phyloP scores from a whole-genome alignment of 2,888 invertebrate genomes.

The Apamea anceps region DNA sequence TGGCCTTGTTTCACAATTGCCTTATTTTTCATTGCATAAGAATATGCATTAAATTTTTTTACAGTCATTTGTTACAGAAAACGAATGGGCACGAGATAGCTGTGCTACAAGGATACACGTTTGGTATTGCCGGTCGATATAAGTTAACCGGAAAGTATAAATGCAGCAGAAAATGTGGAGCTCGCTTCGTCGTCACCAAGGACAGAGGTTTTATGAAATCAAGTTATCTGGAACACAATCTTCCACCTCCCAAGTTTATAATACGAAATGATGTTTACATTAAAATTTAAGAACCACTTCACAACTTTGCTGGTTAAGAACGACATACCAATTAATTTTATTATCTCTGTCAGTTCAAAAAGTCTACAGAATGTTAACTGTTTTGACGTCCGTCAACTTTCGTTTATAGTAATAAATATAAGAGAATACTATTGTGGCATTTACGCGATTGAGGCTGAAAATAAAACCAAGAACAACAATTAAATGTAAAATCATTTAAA shows the following conservation, averaged over 20 bases:
- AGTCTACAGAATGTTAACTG: too few species aligned
- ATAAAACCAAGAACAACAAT: neutral
- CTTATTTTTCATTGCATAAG: neutral
- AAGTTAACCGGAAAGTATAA: conserved; percentile 20
- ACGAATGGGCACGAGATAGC: conserved; percentile 59
- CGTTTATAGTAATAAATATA: neutral
- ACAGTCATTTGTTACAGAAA: conserved; percentile 40
- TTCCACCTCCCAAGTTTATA: conserved; percentile 20
- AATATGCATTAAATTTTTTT: neutral
- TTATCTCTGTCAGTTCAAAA: neutral
- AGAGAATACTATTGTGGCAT: neutral
- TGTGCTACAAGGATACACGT: conserved; percentile 72
- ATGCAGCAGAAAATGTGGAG: conserved; percentile 21
- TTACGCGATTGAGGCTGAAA: neutral
- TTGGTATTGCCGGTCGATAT: conserved; percentile 11
- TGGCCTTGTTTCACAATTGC: neutral
- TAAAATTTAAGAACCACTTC: neutral
- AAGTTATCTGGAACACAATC: conserved; percentile 18
- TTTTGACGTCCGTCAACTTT: neutral
- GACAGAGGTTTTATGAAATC: conserved; percentile 18
- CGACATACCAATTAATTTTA: neutral
- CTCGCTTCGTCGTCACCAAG: conserved; percentile 26
- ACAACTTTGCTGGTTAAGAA: neutral
- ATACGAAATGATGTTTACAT: conserved; percentile 40
- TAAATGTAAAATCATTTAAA: neutral